Evolutionary conservation across 2,888 invertebrate genomes (phyloP).

Genomic region (Xestobium rufovillosum): DNA sequence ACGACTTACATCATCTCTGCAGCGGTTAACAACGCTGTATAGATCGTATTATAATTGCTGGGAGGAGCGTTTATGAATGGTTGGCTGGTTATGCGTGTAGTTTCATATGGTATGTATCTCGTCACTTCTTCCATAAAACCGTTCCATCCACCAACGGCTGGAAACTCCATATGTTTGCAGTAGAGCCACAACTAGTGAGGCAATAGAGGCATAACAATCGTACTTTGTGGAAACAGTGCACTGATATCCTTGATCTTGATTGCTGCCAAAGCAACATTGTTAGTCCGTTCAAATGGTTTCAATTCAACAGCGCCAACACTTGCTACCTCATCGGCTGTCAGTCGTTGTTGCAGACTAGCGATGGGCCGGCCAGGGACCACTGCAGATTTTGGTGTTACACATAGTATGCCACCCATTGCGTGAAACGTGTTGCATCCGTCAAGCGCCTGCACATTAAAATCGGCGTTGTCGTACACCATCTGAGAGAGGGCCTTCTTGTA

Average conservation of each 20-base stretch:
- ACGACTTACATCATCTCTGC: too few species aligned
- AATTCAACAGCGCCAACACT: conserved; percentile 7
- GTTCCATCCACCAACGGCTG: conserved; percentile 3
- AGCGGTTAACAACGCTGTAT: too few species aligned
- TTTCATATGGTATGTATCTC: neutral
- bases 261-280: neutral
- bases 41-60: too few species aligned
- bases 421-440: conserved; percentile 15
- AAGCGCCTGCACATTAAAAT: conserved; percentile 12
- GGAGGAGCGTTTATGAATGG: too few species aligned
- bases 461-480: too few species aligned
- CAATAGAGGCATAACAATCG: neutral
- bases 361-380: conserved; percentile 10
- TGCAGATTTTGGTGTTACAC: conserved; percentile 9
- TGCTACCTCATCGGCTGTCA: conserved; percentile 8
- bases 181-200: neutral
- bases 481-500: too few species aligned
- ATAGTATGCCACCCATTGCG: conserved; percentile 10
- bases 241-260: neutral
- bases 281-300: conserved; percentile 1
- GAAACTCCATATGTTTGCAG: neutral
- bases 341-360: conserved; percentile 4
- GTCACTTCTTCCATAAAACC: conserved; percentile 2
- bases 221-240: neutral
- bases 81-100: neutral